These are phyloP conservation scores for Tigriopus japonicus DNA, from an alignment of 1,140 invertebrate genomes.

Conservation along the genomic window DNA sequence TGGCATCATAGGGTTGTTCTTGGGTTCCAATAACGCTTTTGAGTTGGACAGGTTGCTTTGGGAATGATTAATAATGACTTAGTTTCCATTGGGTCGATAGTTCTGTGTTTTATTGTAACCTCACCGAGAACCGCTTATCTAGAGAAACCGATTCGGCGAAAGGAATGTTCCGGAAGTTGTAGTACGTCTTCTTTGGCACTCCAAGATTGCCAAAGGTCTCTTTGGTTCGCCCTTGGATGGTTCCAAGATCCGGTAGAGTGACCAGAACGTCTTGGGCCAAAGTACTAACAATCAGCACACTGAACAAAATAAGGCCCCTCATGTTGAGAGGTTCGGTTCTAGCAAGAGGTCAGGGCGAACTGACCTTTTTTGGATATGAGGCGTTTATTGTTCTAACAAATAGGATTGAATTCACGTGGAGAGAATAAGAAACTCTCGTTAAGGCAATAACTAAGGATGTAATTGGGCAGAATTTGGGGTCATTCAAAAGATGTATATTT, in stretches of 20 bases:
- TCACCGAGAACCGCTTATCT: not conserved
- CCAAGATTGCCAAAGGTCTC: not conserved
- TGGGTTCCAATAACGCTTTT: not conserved
- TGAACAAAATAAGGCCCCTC: not conserved
- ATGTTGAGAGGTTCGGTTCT: no score
- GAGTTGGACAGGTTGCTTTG: not conserved
- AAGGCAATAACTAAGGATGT: no score
- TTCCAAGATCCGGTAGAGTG: not conserved
- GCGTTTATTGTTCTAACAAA: no score
- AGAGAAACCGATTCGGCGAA: not conserved
- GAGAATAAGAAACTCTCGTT: no score
- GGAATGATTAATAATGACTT: not conserved
- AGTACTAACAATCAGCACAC: not conserved
- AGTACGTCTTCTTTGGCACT: not conserved
- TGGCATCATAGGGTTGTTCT: conserved; percentile 11
- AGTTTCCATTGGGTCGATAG: no score
- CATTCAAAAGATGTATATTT: no score
- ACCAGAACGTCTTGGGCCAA: not conserved
- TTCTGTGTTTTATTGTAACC: no score
- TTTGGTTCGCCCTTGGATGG: not conserved
- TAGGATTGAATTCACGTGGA: no score
- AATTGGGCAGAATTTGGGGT: no score
- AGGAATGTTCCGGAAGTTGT: not conserved
- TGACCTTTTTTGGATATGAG: no score
- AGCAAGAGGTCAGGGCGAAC: no score